These are phyloP conservation scores for Tangara arthus DNA, from an alignment of 2,797 vertebrate species.

Conservation along the genomic window DNA sequence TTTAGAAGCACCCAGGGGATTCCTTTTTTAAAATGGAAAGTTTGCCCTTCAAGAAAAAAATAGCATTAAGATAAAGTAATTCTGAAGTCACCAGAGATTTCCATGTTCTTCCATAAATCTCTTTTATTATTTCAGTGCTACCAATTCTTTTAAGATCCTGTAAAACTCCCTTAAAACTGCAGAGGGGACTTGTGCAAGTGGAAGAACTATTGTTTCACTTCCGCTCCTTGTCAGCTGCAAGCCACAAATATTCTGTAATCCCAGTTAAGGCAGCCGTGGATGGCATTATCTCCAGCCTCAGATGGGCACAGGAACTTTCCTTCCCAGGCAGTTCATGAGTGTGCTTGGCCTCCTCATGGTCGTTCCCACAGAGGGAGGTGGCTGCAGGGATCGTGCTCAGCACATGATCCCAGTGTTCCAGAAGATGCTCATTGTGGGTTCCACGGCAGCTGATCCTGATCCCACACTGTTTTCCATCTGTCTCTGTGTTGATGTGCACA, in stretches of 20 bases:
- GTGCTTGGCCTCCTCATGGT: neutral
- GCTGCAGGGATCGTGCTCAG: neutral
- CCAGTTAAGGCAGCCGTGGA: neutral
- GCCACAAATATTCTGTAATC: neutral
- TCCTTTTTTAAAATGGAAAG: neutral
- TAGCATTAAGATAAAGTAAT: neutral
- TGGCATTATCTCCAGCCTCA: neutral
- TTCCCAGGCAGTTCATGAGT: fast-evolving
- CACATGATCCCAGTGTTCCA: neutral
- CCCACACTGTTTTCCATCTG: fast-evolving
- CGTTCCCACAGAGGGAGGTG: neutral
- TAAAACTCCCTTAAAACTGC: neutral
- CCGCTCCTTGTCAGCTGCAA: neutral
- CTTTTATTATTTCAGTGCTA: neutral
- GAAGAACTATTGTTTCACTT: constrained; percentile 29
- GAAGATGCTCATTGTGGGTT: fast-evolving
- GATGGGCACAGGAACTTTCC: neutral
- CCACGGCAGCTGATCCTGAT: neutral
- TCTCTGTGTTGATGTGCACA: neutral
- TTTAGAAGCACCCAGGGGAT: neutral
- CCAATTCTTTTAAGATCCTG: neutral
- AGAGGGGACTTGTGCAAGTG: neutral
- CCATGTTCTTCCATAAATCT: neutral
- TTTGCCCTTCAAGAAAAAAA: neutral
- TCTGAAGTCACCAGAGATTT: neutral